Evolutionary conservation across 2,888 invertebrate species (phyloP).

Genomic region (Mythimna ferrago): DNA sequence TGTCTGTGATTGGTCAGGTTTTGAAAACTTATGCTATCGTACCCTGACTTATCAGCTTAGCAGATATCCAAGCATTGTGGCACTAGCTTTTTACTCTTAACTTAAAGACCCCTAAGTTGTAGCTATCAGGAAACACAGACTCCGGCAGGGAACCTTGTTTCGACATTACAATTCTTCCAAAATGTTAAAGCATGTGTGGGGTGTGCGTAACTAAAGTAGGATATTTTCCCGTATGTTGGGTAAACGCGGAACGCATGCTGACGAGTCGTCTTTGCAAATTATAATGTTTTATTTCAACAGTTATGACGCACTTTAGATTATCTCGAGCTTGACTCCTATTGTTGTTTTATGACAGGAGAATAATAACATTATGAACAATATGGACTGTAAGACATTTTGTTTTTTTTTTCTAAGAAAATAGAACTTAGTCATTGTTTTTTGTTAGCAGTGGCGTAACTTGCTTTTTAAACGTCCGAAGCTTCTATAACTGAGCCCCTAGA

Average conservation of each 20-base stretch:
- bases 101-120: too few relatives aligned
- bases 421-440: not conserved
- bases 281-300: slow-evolving; percentile 26
- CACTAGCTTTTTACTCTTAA: too few relatives aligned
- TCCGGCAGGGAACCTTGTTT: not conserved
- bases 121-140: too few relatives aligned
- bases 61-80: too few relatives aligned
- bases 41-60: too few relatives aligned
- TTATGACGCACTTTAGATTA: slow-evolving; percentile 38
- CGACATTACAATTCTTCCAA: not conserved
- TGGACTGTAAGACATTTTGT: not conserved
- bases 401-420: not conserved
- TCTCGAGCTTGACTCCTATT: slow-evolving; percentile 26
- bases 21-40: too few relatives aligned
- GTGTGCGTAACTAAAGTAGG: not conserved
- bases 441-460: too few relatives aligned
- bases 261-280: slow-evolving; percentile 36
- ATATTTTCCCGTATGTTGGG: not conserved
- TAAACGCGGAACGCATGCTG: slow-evolving; percentile 60
- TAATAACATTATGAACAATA: not conserved
- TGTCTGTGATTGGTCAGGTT: too few relatives aligned
- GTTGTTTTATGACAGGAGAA: slow-evolving; percentile 16
- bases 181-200: not conserved
- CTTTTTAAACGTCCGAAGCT: too few relatives aligned
- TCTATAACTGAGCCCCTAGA: too few relatives aligned